A percentile compares a stretch with the other conserved stretches of the same genome.
phyloP scores from a whole-genome alignment of 2,888 invertebrate genomes.

The Cenopis cana region DNA sequence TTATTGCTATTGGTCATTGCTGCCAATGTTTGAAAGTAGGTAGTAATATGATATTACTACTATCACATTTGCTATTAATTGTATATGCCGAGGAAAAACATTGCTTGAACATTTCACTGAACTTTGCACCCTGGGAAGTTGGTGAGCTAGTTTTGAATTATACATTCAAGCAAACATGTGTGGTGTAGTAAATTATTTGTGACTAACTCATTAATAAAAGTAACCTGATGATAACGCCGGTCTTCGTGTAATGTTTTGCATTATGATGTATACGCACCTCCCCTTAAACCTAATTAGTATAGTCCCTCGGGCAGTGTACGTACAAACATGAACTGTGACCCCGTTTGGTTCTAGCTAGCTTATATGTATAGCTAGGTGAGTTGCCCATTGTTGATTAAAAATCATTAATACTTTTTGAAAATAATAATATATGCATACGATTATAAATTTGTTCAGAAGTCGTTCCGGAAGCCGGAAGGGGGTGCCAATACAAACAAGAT shows the following conservation, averaged over 20 bases:
- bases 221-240: background rate
- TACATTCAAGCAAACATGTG: too few relatives aligned
- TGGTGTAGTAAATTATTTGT: too few relatives aligned
- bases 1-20: slow-evolving; percentile 75
- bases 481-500: too few relatives aligned
- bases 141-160: too few relatives aligned
- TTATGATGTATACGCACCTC: slow-evolving; percentile 30
- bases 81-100: too few relatives aligned
- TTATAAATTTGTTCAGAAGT: too few relatives aligned
- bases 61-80: too few relatives aligned
- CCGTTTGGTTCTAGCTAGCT: slow-evolving; percentile 46
- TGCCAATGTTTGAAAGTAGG: slow-evolving; percentile 64
- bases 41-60: too few relatives aligned
- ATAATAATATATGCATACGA: background rate
- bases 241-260: slow-evolving; percentile 8
- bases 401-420: background rate
- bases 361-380: slow-evolving; percentile 36
- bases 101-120: too few relatives aligned
- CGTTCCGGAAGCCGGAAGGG: too few relatives aligned
- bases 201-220: too few relatives aligned
- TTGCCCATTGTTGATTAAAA: slow-evolving; percentile 22
- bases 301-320: slow-evolving; percentile 48
- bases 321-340: slow-evolving; percentile 45
- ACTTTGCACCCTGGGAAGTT: too few relatives aligned
- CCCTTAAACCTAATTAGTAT: slow-evolving; percentile 52